Evolutionary conservation across 2,113 vertebrate genomes (phyloP).

Genomic region (Brachyhypopomus occidentalis): DNA sequence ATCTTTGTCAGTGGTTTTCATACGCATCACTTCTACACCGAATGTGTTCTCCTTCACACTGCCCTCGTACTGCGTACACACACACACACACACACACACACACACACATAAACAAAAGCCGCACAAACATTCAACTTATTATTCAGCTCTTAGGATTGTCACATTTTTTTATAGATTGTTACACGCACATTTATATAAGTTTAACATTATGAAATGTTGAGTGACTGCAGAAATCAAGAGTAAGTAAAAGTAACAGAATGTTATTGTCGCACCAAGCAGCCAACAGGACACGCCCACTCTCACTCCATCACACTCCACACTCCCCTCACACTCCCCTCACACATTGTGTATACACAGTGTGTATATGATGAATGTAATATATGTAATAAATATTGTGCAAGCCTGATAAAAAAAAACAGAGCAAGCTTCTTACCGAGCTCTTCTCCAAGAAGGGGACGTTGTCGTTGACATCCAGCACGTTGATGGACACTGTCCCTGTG

Average conservation of each 20-base stretch:
- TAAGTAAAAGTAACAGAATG: too few relatives aligned
- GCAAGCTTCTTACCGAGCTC: constrained; percentile 72
- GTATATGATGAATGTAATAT: too few relatives aligned
- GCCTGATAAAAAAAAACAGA: neutral
- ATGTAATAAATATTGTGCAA: neutral
- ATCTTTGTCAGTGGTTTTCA: constrained; percentile 83
- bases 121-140: neutral
- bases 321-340: too few relatives aligned
- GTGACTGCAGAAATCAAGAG: too few relatives aligned
- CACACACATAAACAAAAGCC: neutral
- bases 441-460: constrained; percentile 85
- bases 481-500: constrained; percentile 76
- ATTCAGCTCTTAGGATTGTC: too few relatives aligned
- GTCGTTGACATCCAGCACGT: constrained; percentile 89
- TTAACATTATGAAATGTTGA: too few relatives aligned
- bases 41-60: constrained; percentile 83
- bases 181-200: neutral
- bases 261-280: too few relatives aligned
- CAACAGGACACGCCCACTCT: too few relatives aligned
- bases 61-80: constrained; percentile 78
- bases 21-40: constrained; percentile 81
- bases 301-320: too few relatives aligned
- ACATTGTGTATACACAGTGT: too few relatives aligned
- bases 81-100: neutral
- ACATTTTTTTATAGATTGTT: neutral